Evolutionary conservation across 2,888 invertebrate species (phyloP), one percentile per base, ranked within the genome.

Genomic region (Mylabris sibirica): DNA sequence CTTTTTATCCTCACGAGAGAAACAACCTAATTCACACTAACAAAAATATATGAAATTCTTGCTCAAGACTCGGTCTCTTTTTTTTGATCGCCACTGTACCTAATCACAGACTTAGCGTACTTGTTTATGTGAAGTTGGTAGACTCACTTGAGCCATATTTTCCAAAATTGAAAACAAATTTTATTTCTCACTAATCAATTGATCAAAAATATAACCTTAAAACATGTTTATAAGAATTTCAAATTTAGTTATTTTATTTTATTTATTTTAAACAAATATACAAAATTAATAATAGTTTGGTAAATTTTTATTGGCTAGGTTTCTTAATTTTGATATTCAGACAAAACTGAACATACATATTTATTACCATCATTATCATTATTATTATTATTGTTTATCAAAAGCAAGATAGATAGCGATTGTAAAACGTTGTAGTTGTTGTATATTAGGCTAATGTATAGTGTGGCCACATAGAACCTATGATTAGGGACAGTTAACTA

Each of bases 391-490:
- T 12, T 38, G 14, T 38, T 38, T 38, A 30, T 38, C 44, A n/a
- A 49, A 8, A 49, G 8, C 9, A 4, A 49, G 20, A 49, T 20
- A 49, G 20, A 49, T 22, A 49, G 30, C 20, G 20, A 20, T 20
- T 49, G 20, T 49, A 49, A 78, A 78, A 79, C 76, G 76, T 64
- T 72, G 75, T 73, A 75, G 77, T 79, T 78, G 75, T 69, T 69
- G 75, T 74, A 75, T 75, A 80, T 80, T 79, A 78, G 77, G 62
- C 75, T 80, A 79, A 80, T 80, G 79, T 80, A 79, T 79, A 80
- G 79, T 78, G 79, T 78, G 79, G 80, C 77, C 74, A 72, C 72
- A 74, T 77, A 78, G 77, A 79, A 78, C 78, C 72, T 67, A 74
- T 79, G 75, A 76, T 79, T 79, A 80, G 63, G 68, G 70, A 60